Percentiles rank a stretch among this genome's conserved stretches.
phyloP scores from a whole-genome alignment of 2,888 invertebrate genomes.

The Chloroclystis v-ata region DNA sequence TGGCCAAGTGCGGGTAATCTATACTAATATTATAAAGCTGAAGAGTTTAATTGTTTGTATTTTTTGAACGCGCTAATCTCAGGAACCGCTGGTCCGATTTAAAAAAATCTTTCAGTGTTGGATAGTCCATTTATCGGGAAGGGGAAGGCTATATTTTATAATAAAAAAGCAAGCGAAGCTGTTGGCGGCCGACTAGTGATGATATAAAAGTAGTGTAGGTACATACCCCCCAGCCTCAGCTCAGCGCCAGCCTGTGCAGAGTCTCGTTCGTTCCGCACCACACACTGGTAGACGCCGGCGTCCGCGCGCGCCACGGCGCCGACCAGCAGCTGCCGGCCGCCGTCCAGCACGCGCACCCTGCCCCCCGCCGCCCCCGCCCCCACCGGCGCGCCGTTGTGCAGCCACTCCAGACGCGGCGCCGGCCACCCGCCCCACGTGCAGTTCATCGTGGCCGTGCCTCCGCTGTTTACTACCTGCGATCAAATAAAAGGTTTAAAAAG shows the following conservation, averaged over 20 bases:
- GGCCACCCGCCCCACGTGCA: conserved; percentile 90
- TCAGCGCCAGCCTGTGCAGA: conserved; percentile 90
- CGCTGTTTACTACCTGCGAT: conserved; percentile 88
- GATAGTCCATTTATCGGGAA: no score
- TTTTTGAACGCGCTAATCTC: no score
- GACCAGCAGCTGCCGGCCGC: conserved; percentile 62
- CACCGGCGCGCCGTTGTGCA: conserved; percentile 84
- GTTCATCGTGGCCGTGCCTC: conserved; percentile 88
- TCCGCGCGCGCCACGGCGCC: conserved; percentile 84
- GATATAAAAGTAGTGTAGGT: no score
- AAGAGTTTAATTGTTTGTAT: no score
- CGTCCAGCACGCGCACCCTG: conserved; percentile 49
- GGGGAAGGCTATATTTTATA: no score
- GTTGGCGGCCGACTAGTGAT: no score
- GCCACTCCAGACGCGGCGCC: conserved; percentile 84
- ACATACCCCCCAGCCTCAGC: conserved; percentile 87
- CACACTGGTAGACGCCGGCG: conserved; percentile 93
- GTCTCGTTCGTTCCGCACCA: conserved; percentile 87
- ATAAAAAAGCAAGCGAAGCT: no score
- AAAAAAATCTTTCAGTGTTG: no score
- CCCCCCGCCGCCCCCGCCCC: conserved; percentile 66
- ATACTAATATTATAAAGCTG: no score
- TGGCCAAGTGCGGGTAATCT: no score
- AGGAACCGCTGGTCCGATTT: no score
- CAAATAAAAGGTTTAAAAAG: not conserved